phyloP scores from a whole-genome alignment of 1,140 invertebrate genomes.

The Carposina sasakii region DNA sequence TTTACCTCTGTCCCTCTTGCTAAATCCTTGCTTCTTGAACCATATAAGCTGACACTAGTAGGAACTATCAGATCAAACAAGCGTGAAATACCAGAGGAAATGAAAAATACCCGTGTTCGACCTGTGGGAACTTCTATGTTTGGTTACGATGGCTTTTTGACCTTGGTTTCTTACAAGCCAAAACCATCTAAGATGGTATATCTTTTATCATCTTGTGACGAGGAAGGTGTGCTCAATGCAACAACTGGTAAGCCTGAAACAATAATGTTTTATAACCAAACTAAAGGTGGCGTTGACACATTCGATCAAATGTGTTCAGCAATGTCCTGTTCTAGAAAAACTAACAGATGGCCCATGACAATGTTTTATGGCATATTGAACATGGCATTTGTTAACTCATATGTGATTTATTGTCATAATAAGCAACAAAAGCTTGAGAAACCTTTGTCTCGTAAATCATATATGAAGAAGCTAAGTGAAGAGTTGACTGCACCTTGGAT shows the following conservation, averaged over 20 bases:
- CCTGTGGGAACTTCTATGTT: slow-evolving; percentile 26
- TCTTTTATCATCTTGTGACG: slow-evolving; percentile 40
- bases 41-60: slow-evolving; percentile 40
- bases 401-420: no score
- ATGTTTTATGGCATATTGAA: slow-evolving; percentile 23
- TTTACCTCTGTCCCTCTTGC: slow-evolving; percentile 38
- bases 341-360: slow-evolving; percentile 43
- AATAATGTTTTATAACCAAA: slow-evolving; percentile 52
- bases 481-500: no score
- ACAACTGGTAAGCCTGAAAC: slow-evolving; percentile 47
- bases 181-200: slow-evolving; percentile 44
- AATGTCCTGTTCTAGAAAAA: slow-evolving; percentile 37
- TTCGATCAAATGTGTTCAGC: slow-evolving; percentile 59
- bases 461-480: no score
- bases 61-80: slow-evolving; percentile 45
- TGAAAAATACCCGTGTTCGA: slow-evolving; percentile 23
- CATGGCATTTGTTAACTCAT: slow-evolving; percentile 22
- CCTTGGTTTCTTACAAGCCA: slow-evolving; percentile 41
- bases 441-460: no score
- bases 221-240: slow-evolving; percentile 17
- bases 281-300: slow-evolving; percentile 56
- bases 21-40: slow-evolving; percentile 35
- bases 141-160: slow-evolving; percentile 33
- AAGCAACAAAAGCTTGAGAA: no score
- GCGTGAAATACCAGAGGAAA: slow-evolving; percentile 41